Evolutionary conservation across 2,113 vertebrate genomes (phyloP), one percentile per base, ranked within the genome.

Genomic region (Scartelaos histophorus): DNA sequence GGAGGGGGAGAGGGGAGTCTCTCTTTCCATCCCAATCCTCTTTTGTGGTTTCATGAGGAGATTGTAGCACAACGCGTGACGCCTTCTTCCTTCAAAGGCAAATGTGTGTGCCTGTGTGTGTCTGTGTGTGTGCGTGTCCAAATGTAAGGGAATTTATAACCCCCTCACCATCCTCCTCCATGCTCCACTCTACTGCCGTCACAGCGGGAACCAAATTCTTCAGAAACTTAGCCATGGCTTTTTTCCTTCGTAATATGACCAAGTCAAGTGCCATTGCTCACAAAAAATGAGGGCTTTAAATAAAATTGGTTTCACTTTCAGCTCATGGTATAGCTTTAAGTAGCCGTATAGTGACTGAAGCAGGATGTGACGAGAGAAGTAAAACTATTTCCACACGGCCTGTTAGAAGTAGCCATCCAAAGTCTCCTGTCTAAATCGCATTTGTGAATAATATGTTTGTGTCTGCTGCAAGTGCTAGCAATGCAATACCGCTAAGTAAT

Each of bases 401-500:
- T 73, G 80, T 62, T 49, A 35, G 62, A 16, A 86, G 72, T 79
- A 84, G 78, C 67, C 82, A 80, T 73, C 68, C 64, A 81, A 75
- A 81, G 81, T 83, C 81, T 85, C 66, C 58, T 57, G 71, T 58
- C 66, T 83, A 83, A 85, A 88, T 85, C 82, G 73, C 68, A 81
- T 86, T 85, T 85, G 71, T 87, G 90, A 90, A 75, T 90, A 90
- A 90, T 89, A 80, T 85, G 85, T 79, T 85, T 88, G 80, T 73
- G 81, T 84, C 71, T 78, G 60, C 85, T 80, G 84, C 82, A 82
- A 87, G 80, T 90, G 89, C 90, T 90, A 92, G 89, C 89, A 86
- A 75, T 83, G 89, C 89, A 91, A 90, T 90, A 85, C 85, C 71
- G 84, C 88, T 87, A 87, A 90, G 84, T 90, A 88, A 92, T 88